Conservation (phyloP, 2,888 invertebrate genomes). For the Dastarcus helophoroides region DNA sequence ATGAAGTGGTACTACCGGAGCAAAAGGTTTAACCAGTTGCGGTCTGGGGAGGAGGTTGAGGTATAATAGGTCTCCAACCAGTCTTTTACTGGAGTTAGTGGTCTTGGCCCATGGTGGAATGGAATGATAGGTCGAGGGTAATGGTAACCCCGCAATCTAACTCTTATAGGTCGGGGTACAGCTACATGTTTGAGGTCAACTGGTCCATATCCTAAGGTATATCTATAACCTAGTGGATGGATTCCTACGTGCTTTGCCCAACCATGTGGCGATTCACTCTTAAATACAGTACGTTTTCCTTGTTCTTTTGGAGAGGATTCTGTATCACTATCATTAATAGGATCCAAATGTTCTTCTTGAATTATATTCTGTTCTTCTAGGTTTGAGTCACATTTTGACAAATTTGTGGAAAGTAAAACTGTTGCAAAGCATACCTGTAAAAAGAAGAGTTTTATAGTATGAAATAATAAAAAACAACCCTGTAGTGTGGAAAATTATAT, state of each 20-base stretch:
- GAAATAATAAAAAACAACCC: no score
- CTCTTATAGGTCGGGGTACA: constrained; percentile 22
- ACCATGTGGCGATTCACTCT: constrained; percentile 17
- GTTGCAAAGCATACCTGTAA: no score
- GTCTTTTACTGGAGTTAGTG: background rate
- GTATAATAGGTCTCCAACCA: constrained; percentile 1
- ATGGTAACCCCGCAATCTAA: constrained; percentile 18
- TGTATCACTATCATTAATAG: constrained; percentile 23
- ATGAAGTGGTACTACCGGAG: constrained; percentile 13
- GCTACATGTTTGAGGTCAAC: constrained; percentile 25
- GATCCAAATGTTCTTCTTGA: constrained; percentile 20
- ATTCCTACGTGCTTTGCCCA: constrained; percentile 29
- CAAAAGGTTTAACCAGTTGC: constrained; percentile 12
- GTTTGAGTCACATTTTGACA: constrained; percentile 5
- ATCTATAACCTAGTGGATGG: constrained; percentile 24
- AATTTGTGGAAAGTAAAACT: no score
- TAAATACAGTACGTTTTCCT: constrained; percentile 29
- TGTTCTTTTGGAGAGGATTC: constrained; percentile 19
- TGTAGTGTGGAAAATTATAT: no score
- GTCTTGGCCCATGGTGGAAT: background rate
- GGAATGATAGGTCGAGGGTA: constrained; percentile 12
- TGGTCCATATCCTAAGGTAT: constrained; percentile 25
- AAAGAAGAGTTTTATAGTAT: no score
- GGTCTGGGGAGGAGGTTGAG: background rate
- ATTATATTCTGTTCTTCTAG: constrained; percentile 4